Evolutionary conservation across 2,888 invertebrate genomes (phyloP).

Genomic region (Dryobotodes eremita): DNA sequence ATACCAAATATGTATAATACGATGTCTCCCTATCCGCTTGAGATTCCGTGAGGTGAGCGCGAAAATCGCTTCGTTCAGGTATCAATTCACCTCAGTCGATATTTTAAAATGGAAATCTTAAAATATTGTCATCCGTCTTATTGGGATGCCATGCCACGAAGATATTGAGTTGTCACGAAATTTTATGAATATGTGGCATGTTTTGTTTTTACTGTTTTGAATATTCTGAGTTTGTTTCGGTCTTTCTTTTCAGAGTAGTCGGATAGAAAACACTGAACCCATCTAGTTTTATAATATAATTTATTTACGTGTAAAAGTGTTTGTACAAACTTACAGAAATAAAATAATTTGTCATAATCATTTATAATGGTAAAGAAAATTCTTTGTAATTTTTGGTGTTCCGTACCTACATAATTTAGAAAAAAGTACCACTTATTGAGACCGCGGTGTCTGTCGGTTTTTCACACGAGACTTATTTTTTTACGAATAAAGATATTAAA

Average conservation of each 20-base stretch:
- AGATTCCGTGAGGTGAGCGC: constrained; percentile 26
- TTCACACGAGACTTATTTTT: neutral
- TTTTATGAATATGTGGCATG: constrained; percentile 3
- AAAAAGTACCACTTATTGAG: neutral
- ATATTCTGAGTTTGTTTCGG: neutral
- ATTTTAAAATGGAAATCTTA: constrained; percentile 57
- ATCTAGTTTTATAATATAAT: neutral
- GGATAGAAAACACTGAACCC: neutral
- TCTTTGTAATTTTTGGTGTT: neutral
- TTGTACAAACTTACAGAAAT: neutral
- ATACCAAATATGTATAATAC: constrained; percentile 12
- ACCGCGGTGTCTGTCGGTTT: neutral
- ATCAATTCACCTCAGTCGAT: constrained; percentile 26
- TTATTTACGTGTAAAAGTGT: neutral
- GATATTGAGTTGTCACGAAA: constrained; percentile 11
- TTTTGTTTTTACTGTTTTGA: neutral
- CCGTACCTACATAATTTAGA: neutral
- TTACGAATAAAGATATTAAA: neutral
- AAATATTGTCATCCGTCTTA: constrained; percentile 29
- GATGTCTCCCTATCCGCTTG: neutral
- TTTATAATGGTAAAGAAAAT: neutral
- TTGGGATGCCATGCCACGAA: neutral
- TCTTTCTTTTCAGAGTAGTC: neutral
- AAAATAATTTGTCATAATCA: neutral
- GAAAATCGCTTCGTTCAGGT: constrained; percentile 41